phyloP scores from a whole-genome alignment of 2,888 invertebrate species.

The Enoplolaimus lenunculus region DNA sequence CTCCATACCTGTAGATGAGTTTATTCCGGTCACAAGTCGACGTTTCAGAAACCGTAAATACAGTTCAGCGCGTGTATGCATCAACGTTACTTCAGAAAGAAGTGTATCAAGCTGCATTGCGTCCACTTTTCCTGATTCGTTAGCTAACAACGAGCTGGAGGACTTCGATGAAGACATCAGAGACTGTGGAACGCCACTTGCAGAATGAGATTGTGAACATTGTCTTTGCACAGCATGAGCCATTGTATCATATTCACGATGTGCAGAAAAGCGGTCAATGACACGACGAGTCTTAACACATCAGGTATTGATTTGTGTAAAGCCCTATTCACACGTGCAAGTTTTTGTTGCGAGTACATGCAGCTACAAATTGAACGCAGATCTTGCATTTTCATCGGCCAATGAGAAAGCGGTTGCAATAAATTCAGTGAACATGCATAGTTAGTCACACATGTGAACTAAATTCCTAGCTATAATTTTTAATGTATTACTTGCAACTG shows the following conservation, averaged over 20 bases:
- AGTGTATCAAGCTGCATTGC: constrained; percentile 71
- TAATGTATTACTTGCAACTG: no score
- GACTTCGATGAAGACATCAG: neutral
- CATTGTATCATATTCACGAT: neutral
- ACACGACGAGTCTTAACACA: neutral
- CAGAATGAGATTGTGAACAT: neutral
- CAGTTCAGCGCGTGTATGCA: constrained; percentile 74
- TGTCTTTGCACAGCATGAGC: neutral
- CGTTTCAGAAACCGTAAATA: constrained; percentile 73
- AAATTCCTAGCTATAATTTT: no score
- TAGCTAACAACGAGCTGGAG: neutral
- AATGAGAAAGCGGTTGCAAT: no score
- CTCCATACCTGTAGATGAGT: no score
- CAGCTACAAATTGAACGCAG: no score
- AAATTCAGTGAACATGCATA: no score
- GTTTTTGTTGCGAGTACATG: no score
- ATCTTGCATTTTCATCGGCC: no score
- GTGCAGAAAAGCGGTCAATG: neutral
- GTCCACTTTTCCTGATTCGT: constrained; percentile 45
- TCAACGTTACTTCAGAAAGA: constrained; percentile 73
- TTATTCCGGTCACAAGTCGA: constrained; percentile 52
- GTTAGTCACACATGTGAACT: no score
- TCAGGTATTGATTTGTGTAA: no score
- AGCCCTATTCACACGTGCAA: no score
- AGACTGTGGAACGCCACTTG: no score